Evolutionary conservation across 1,140 invertebrate genomes (phyloP), one percentile per base, ranked within the genome.

Genomic region (Aphaenogaster floridana): DNA sequence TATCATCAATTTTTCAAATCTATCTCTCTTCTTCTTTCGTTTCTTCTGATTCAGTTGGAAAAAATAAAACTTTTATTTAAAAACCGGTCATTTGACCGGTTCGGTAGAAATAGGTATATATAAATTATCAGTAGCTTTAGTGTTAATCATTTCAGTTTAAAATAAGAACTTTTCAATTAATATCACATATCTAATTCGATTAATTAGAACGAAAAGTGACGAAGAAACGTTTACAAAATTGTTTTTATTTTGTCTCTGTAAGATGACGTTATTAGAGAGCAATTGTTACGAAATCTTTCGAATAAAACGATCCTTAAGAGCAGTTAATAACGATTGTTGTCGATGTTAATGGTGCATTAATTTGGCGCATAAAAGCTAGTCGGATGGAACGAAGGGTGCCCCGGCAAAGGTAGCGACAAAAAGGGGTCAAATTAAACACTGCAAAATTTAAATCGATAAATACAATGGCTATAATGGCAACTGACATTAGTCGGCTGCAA

Each of bases 281-380:
- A 7, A 3, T 21, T 71, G 7, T 71, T 57, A 21, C 9, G 3
- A 74, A 54, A 74, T 54, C 8, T n/a, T 39, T 39, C 34, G 1
- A 13, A 57, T 57, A 39, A 57, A 54, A 57, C 1, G 3, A 34
- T 1, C 36, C 15, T 48, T 71, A 57, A 74, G 17, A 54, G 21
- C 13, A 50, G 9, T 74, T 74, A 54, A 74, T 39, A 54, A 17
- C 34, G 71, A 36, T 74, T 74, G 2, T 13, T 54, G 17, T 54
- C 71, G 50, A 36, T 21, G 52, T 76, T 76, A 76, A 76, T 59
- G 13, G 13, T 59, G 0, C 13, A 42, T 57, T 76, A 57, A 76
- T 3, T 57, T 11, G 11, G n/a, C 36, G 54, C 34, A 8, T 48
- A 74, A 5, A 76, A 57, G 17, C 11, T n/a, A 76, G 13, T 3